Percentiles rank a stretch among this genome's conserved stretches.
phyloP scores from a whole-genome alignment of 2,797 vertebrate genomes.

The Schizopygopsis pylzovi region DNA sequence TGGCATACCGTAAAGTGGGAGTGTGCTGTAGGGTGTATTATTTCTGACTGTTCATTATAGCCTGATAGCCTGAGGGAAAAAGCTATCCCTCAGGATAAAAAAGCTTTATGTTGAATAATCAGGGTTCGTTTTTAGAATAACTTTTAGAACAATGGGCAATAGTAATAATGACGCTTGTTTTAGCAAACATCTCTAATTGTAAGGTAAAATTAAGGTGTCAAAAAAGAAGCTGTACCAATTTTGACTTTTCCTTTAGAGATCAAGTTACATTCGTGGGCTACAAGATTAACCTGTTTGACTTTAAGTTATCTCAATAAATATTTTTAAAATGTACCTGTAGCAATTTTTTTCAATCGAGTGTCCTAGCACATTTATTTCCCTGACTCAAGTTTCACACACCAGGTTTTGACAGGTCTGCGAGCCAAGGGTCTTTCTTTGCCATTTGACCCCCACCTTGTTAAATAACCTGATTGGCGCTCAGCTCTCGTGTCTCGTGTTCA shows the following conservation, averaged over 20 bases:
- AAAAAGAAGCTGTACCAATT: neutral
- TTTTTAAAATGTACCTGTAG: conserved; percentile 1
- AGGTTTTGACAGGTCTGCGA: conserved; percentile 34
- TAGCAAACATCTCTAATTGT: neutral
- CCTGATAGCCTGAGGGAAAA: too few species aligned
- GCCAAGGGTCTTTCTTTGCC: conserved; percentile 58
- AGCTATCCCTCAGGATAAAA: too few species aligned
- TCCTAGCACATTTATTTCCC: neutral
- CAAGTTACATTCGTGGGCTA: neutral
- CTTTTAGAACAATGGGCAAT: neutral
- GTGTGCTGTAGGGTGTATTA: too few species aligned
- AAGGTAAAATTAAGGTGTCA: neutral
- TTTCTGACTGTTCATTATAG: too few species aligned
- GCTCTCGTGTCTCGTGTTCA: conserved; percentile 66
- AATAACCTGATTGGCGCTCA: conserved; percentile 72
- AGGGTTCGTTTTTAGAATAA: neutral
- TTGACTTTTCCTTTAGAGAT: neutral
- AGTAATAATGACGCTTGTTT: neutral
- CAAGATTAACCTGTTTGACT: conserved; percentile 8
- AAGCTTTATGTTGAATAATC: neutral
- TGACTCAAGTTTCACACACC: conserved; percentile 23
- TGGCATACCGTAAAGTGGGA: too few species aligned
- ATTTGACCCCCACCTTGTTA: conserved; percentile 67
- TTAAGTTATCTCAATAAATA: neutral
- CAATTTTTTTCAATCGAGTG: neutral